phyloP scores from a whole-genome alignment of 37 sponge, comb jelly and placozoan species.

The Spongilla lacustris region DNA sequence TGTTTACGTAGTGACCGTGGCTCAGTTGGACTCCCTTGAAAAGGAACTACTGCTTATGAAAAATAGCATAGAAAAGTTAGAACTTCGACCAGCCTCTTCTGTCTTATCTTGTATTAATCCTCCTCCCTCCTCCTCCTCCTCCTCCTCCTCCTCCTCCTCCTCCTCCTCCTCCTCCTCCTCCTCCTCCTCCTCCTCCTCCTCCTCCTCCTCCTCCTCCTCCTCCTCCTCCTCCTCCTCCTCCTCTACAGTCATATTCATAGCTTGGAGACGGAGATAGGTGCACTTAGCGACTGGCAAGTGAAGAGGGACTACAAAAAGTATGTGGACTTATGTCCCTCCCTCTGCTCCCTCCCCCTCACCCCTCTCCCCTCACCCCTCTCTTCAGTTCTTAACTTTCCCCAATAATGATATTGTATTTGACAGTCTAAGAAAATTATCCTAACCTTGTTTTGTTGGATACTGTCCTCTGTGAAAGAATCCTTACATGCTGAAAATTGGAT shows the following conservation, averaged over 20 bases:
- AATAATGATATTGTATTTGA: no score
- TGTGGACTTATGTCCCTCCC: constrained; percentile 4
- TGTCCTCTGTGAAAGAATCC: no score
- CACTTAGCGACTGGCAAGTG: constrained; percentile 68
- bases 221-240: not conserved
- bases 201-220: not conserved
- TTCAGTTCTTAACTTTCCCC: not conserved
- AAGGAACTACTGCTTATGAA: constrained; percentile 53
- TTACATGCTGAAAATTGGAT: no score
- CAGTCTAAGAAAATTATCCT: no score
- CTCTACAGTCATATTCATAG: constrained; percentile 55
- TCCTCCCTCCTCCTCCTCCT: not conserved
- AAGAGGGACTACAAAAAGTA: constrained; percentile 64
- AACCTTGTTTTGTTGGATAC: no score
- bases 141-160: not conserved
- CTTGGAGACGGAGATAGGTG: constrained; percentile 60
- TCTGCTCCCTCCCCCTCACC: not conserved
- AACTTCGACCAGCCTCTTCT: not conserved
- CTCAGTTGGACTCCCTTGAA: constrained; percentile 20
- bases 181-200: not conserved
- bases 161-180: not conserved
- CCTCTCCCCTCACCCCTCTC: no score
- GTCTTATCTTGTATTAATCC: not conserved
- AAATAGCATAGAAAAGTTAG: constrained; percentile 39
- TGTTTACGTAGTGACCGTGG: constrained; percentile 19